Evolutionary conservation across 2,797 vertebrate genomes (phyloP), one percentile per base, ranked within the genome.

Genomic region (Leuciscus waleckii): DNA sequence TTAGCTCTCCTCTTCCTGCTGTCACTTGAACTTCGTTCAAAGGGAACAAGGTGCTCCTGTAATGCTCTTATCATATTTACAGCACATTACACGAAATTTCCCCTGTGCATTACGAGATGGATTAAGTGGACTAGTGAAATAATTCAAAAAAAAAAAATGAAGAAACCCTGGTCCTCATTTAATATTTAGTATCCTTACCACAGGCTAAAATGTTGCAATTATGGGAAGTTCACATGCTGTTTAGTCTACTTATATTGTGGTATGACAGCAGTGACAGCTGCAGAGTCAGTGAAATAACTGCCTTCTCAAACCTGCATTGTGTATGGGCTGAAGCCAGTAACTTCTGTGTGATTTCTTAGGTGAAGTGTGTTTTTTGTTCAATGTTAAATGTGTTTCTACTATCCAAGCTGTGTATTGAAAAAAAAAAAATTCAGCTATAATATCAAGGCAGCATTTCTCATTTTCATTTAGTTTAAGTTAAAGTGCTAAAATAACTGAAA

Each of bases 61-160:
- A 88, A 89, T 79, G 83, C 65, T 2, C 70, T 87, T 73, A 90
- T 91, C 91, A 92, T 91, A 88, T 92, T 92, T 89, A 85, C 83
- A 75, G 85, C 82, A 87, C 87, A 91, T 93, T 87, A 63, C 87
- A 3, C 1, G 23, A 81, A 87, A 80, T 87, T 91, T 90, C 92
- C 89, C 91, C 87, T 80, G 91, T 81, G 35, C 43, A 58, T 75
- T 77, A 88, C 84, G 85, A 90, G 83, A 88, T 90, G 58, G 88
- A 87, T 90, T 88, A 88, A 90, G 83, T 87, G 89, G 85, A 83
- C 87, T 87, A 80, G 86, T 82, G 81, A 75, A 85, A 87, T 87
- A 89, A 80, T 85, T 88, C 85, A 29, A 37, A 74, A 85, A 76
- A 77, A 86, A 79, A n/a, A 43, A 13, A 46, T 7, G 19, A 46